phyloP scores from a whole-genome alignment of 2,888 invertebrate genomes.

The Volucella inflata region DNA sequence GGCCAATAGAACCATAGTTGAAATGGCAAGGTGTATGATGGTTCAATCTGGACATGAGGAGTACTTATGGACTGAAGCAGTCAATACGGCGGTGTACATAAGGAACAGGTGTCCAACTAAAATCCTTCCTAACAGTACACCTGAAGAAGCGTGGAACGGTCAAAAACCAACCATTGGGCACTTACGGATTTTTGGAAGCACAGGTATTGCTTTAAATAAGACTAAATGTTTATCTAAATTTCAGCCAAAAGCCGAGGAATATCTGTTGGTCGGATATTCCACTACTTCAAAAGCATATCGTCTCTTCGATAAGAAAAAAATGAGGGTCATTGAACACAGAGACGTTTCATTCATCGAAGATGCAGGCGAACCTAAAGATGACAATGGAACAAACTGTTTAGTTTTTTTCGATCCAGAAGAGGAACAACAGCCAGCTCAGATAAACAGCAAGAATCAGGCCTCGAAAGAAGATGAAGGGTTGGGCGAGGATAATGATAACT shows the following conservation, averaged over 20 bases:
- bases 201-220: background rate
- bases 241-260: no score
- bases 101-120: no score
- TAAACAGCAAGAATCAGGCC: background rate
- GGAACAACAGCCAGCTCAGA: background rate
- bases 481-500: background rate
- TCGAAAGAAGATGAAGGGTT: background rate
- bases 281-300: background rate
- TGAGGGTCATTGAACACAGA: background rate
- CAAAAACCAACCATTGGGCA: no score
- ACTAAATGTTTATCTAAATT: background rate
- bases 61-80: no score
- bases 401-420: background rate
- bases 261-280: no score
- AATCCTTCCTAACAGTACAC: no score
- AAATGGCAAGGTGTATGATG: no score
- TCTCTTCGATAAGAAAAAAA: background rate
- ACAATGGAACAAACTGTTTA: background rate
- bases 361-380: background rate
- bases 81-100: no score
- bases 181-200: background rate
- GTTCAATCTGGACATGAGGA: no score
- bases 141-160: no score
- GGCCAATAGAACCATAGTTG: no score
- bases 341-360: background rate